A percentile compares a stretch with the other conserved stretches of the same genome.
phyloP scores from a whole-genome alignment of 2,113 vertebrate genomes.

The Xenopus borealis region DNA sequence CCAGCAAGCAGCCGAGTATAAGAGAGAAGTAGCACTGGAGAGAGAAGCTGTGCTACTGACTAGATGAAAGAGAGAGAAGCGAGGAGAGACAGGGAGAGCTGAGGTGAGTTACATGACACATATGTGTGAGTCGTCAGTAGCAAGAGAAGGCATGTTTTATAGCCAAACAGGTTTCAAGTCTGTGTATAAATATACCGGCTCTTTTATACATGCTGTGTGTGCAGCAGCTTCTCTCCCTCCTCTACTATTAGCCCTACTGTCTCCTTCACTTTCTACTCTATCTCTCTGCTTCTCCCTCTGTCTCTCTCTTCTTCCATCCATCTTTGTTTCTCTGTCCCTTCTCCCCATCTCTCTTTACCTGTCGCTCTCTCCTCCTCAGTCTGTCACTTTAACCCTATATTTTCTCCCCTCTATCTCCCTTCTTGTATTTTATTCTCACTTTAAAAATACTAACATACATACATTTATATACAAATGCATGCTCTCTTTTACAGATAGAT shows the following conservation, averaged over 20 bases:
- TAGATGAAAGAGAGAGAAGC: not conserved
- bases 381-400: conserved; percentile 4
- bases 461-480: too few relatives aligned
- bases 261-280: too few relatives aligned
- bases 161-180: not conserved
- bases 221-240: too few relatives aligned
- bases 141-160: conserved; percentile 13
- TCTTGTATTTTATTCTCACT: not conserved
- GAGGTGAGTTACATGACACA: not conserved
- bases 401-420: not conserved
- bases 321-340: too few relatives aligned
- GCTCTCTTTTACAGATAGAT: too few relatives aligned
- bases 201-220: too few relatives aligned
- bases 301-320: too few relatives aligned
- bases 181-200: too few relatives aligned
- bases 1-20: not conserved
- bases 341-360: not conserved
- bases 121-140: not conserved
- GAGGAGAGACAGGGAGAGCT: too few relatives aligned
- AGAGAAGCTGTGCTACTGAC: not conserved
- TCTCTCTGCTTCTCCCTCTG: too few relatives aligned
- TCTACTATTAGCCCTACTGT: too few relatives aligned
- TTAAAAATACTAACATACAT: too few relatives aligned
- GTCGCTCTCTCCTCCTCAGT: conserved; percentile 24
- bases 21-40: not conserved